Evolutionary conservation across 2,888 invertebrate species (phyloP), one percentile per base, ranked within the genome.

Genomic region (Polyommatus icarus): DNA sequence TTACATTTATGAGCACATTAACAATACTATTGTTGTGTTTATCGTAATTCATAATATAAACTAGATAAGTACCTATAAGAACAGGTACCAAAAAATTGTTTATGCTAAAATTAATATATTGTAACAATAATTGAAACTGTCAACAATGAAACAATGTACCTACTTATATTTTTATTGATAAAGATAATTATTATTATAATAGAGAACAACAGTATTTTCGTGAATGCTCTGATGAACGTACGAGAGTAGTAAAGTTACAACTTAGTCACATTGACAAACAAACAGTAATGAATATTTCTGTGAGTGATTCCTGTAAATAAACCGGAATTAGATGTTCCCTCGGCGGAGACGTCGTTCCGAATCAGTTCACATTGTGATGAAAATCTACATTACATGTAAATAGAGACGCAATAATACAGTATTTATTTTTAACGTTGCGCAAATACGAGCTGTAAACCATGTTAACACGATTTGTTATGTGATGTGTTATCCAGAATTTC

Each of bases 361-460:
- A 72, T 40, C 40, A 40, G 72, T 72, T 72, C 40, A 72, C 40
- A 72, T 72, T 72, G 72, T 72, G 40, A 72, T 72, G 72, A 72
- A 72, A 72, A 36, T 72, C 3, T 5, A 72, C 18, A 71, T 71
- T 29, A 71, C 29, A 71, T 59, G 20, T 59, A 59, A 20, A 59
- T 59, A 54, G 54, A 54, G 18, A 54, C 54, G 54, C 18, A 54
- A 54, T 54, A 54, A 54, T 18, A 54, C 18, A 15, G n/a, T 59
- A 20, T 59, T 59, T 59, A 20, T 59, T 59, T 59, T 59, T 3
- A n/a, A 59, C 20, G 20, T 59, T 59, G n/a, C 7, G 20, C 59
- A 59, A 59, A 59, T 20, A 20, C 18, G 18, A 54, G 18, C 54
- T 18, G 54, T 54, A 12, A 50, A 50, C 0, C 4, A 15, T 54